Conservation (phyloP, 2,797 vertebrate species). For the Erpetoichthys calabaricus region DNA sequence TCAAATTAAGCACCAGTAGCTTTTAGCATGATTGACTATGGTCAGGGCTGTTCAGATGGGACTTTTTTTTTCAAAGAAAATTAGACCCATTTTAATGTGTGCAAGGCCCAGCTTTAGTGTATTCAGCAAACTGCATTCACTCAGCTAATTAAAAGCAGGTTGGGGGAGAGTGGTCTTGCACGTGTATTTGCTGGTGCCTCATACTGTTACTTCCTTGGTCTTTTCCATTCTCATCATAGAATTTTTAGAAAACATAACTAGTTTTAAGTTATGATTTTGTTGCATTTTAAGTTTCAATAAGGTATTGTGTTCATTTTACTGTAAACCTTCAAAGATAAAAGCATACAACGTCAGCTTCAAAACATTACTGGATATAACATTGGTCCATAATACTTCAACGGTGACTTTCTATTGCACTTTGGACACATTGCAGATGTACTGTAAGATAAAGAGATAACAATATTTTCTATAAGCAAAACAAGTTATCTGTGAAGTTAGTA, state of each 20-base stretch:
- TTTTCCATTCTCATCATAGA: constrained; percentile 58
- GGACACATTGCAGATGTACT: too few species aligned
- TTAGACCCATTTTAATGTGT: constrained; percentile 97
- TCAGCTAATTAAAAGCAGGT: constrained; percentile 98
- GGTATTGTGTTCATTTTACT: too few species aligned
- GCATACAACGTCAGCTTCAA: too few species aligned
- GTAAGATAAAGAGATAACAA: too few species aligned
- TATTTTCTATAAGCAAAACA: too few species aligned
- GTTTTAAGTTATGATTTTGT: too few species aligned
- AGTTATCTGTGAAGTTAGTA: too few species aligned
- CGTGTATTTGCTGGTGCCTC: constrained; percentile 57
- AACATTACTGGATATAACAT: too few species aligned
- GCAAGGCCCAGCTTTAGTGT: constrained; percentile 61
- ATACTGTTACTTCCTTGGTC: constrained; percentile 91
- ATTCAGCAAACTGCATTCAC: constrained; percentile 89
- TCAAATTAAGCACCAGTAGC: constrained; percentile 99
- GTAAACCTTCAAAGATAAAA: too few species aligned
- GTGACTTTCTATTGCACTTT: too few species aligned
- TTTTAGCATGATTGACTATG: constrained; percentile 99
- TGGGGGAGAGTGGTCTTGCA: constrained; percentile 13
- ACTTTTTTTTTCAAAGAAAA: constrained; percentile 86
- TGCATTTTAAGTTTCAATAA: too few species aligned
- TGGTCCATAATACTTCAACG: too few species aligned
- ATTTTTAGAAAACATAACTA: neutral
- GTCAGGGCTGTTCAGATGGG: constrained; percentile 90